Evolutionary conservation across 2,113 vertebrate species (phyloP).

Genomic region (Hepsetus odoe): DNA sequence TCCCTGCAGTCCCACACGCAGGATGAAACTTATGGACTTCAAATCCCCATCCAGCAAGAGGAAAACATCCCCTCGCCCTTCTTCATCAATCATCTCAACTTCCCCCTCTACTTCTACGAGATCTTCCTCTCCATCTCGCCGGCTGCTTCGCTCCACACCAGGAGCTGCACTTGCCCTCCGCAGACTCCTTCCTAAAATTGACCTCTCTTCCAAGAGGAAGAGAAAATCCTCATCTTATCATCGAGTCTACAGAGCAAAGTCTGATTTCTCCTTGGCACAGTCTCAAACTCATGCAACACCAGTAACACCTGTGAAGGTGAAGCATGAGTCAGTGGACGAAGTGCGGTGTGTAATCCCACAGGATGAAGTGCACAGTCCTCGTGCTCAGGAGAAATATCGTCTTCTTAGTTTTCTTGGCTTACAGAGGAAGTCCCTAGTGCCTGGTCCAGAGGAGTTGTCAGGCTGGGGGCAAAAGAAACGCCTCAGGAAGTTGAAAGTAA

Average conservation of each 20-base stretch:
- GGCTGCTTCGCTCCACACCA: slow-evolving; percentile 73
- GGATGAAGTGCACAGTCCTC: slow-evolving; percentile 74
- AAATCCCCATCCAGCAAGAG: slow-evolving; percentile 78
- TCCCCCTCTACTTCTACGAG: slow-evolving; percentile 59
- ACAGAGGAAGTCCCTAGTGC: slow-evolving; percentile 76
- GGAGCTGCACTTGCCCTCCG: slow-evolving; percentile 70
- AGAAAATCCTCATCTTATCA: slow-evolving; percentile 51
- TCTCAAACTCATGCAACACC: slow-evolving; percentile 33
- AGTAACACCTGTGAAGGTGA: slow-evolving; percentile 66
- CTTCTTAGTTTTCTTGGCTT: slow-evolving; percentile 80
- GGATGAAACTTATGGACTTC: slow-evolving; percentile 83
- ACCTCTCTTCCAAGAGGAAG: slow-evolving; percentile 59
- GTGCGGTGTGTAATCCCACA: slow-evolving; percentile 52
- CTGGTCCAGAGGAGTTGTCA: slow-evolving; percentile 75
- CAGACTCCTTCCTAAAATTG: slow-evolving; percentile 64
- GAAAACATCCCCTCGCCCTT: slow-evolving; percentile 44
- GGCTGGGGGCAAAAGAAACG: slow-evolving; percentile 82
- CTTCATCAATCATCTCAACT: slow-evolving; percentile 36
- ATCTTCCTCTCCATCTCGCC: slow-evolving; percentile 61
- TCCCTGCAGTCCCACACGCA: slow-evolving; percentile 71
- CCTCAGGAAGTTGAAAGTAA: slow-evolving; percentile 78
- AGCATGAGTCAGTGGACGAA: slow-evolving; percentile 68
- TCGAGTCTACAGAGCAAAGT: slow-evolving; percentile 45
- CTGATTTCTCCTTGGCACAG: slow-evolving; percentile 17
- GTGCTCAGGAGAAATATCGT: slow-evolving; percentile 79